Base-by-base conservation (phyloP, 1,140 invertebrate genomes). In the Anthonomus grandis region DNA sequence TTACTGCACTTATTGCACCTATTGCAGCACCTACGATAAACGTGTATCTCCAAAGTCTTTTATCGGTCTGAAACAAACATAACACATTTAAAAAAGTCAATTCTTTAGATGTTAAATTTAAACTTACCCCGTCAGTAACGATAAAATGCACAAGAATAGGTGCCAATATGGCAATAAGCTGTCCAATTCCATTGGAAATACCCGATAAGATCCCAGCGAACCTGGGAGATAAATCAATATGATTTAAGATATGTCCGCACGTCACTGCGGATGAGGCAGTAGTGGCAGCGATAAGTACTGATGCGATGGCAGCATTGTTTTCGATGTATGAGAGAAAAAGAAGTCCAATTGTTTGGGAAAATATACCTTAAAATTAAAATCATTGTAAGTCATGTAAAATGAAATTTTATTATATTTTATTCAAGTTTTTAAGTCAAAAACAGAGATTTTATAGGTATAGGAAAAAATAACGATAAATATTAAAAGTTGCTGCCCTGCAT, bases 121-220 rank as follows among this genome's bases (percentile, higher is more conserved):
- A 8, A 17, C 56, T 24, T 73, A 88, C 86, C 42, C 74, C 67
- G 59, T 89, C 79, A 4, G 72, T 75, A 1, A 89, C 74, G 12
- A 90, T 78, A 17, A 78, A 71, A 0, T 84, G 81, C n/a, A 83
- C 82, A 2, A 82, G 71, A 4, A 84, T 65, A 0, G 89, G 89
- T 13, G 84, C 85, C 18, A 86, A 67, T 39, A 90, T 87, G 0
- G 84, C 85, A 17, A 84, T 80, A 1, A 86, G 65, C 52, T 89
- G 90, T 0, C 86, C 82, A 22, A 82, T 70, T 13, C 86, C 85
- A 70, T 91, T 91, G 22, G 86, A 88, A 17, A 91, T 77, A 4
- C 89, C 86, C 82, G 88, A 86, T 60, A 88, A 70, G 0, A 79
- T 80, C 10, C 86, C 85, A 17, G 86, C 85, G 71, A 78, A 83